phyloP scores from a whole-genome alignment of 30 jellyfish, hydroid and myxozoan species.

The Aurelia aurita complex sp. Pacific region DNA sequence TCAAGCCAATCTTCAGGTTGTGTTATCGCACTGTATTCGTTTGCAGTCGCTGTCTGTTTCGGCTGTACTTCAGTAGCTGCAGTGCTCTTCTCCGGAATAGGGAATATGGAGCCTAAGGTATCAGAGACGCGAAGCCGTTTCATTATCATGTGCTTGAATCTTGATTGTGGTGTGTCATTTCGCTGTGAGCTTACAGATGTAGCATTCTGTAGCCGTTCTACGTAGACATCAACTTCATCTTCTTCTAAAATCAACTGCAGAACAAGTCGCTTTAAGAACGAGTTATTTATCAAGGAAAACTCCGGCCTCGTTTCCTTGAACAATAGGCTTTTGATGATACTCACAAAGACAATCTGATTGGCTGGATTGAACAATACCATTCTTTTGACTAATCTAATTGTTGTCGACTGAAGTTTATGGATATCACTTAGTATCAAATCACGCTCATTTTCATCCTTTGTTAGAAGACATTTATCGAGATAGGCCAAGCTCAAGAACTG shows the following conservation, averaged over 20 bases:
- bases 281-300: conserved; percentile 14
- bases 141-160: background rate
- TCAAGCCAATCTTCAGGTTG: conserved; percentile 25
- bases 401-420: conserved; percentile 33
- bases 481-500: conserved; percentile 43
- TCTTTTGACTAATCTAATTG: conserved; percentile 6
- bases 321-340: conserved; percentile 7
- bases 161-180: background rate
- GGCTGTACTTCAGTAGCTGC: conserved; percentile 1
- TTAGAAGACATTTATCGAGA: conserved; percentile 25
- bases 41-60: conserved; percentile 16
- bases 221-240: conserved; percentile 28
- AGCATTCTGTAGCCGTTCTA: background rate
- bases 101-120: conserved; percentile 21
- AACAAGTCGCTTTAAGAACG: conserved; percentile 54
- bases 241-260: conserved; percentile 68
- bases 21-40: conserved; percentile 1
- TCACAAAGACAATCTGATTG: conserved; percentile 21
- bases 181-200: background rate
- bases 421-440: conserved; percentile 11
- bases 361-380: conserved; percentile 25
- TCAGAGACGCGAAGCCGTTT: conserved; percentile 32
- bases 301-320: conserved; percentile 9
- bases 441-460: background rate
- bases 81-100: background rate